Evolutionary conservation across 1,140 invertebrate species (phyloP).

Genomic region (Pachyrhynchus sulphureomaculatus): DNA sequence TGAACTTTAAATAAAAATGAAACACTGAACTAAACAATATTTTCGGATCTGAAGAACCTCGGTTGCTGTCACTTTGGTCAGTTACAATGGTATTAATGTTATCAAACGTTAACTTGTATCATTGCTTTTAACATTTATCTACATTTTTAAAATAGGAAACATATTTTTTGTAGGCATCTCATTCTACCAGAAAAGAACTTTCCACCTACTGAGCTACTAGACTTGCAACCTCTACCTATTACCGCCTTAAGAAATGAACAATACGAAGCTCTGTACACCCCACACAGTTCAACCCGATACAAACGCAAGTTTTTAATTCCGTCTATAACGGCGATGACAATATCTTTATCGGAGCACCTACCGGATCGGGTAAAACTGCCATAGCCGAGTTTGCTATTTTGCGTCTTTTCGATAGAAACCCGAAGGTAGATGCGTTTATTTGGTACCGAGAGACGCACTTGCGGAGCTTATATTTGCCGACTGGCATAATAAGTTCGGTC

Average conservation of each 20-base stretch:
- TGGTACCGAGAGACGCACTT: conserved; percentile 88
- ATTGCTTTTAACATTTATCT: too few species aligned
- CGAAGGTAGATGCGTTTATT: conserved; percentile 83
- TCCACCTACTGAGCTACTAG: conserved; percentile 96
- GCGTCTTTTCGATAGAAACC: conserved; percentile 77
- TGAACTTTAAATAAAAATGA: too few species aligned
- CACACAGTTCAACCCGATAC: conserved; percentile 97
- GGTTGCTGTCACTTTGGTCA: too few species aligned
- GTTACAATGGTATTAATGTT: too few species aligned
- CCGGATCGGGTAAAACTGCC: conserved; percentile 95
- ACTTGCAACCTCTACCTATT: conserved; percentile 93
- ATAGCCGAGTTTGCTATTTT: conserved; percentile 97
- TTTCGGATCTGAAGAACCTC: too few species aligned
- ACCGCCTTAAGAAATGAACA: conserved; percentile 80
- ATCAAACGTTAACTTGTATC: too few species aligned
- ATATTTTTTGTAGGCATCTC: conserved; percentile 74
- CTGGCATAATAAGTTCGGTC: conserved; percentile 88
- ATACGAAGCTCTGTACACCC: conserved; percentile 86
- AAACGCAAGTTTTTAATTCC: conserved; percentile 99
- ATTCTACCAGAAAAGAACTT: conserved; percentile 98
- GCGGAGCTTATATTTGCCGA: conserved; percentile 90
- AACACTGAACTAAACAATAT: too few species aligned
- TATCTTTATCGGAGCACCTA: conserved; percentile 96
- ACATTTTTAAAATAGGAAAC: too few species aligned
- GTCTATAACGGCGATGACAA: conserved; percentile 99